phyloP scores from a whole-genome alignment of 2,888 invertebrate species.

The Ennomos fuscantarius region DNA sequence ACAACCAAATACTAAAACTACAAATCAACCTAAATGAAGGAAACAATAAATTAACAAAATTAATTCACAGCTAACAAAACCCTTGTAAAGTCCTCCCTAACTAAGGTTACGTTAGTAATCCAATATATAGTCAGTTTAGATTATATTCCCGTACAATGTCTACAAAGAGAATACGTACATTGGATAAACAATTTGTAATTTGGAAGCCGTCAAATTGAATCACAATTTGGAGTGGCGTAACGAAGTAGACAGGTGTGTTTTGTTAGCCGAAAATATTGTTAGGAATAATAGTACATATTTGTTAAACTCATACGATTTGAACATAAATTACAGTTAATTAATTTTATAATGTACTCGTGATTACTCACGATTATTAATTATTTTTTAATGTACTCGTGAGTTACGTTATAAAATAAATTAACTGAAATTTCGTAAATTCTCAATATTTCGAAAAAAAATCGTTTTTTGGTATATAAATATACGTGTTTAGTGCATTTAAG shows the following conservation, averaged over 20 bases:
- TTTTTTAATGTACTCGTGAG: too few relatives aligned
- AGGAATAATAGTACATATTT: too few relatives aligned
- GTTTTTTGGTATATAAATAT: too few relatives aligned
- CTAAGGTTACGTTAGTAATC: slow-evolving; percentile 40
- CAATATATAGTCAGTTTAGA: slow-evolving; percentile 41
- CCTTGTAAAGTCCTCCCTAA: slow-evolving; percentile 47
- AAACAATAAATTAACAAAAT: slow-evolving; percentile 37
- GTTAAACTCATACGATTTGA: too few relatives aligned
- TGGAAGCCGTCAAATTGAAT: slow-evolving; percentile 21
- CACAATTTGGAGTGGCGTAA: slow-evolving; percentile 1
- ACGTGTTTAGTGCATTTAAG: too few relatives aligned
- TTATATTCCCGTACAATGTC: slow-evolving; percentile 39
- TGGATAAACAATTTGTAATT: slow-evolving; percentile 26
- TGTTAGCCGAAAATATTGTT: neutral
- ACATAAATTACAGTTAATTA: too few relatives aligned
- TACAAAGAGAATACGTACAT: slow-evolving; percentile 15
- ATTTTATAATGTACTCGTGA: too few relatives aligned
- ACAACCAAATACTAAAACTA: neutral
- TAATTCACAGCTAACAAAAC: slow-evolving; percentile 43
- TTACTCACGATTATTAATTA: too few relatives aligned
- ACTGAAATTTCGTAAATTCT: too few relatives aligned
- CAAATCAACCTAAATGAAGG: slow-evolving; percentile 15
- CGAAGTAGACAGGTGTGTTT: slow-evolving; percentile 6
- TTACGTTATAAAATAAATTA: too few relatives aligned
- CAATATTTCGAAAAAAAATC: too few relatives aligned